A percentile compares a stretch with the other conserved stretches of the same genome.
Evolutionary conservation across 1,140 invertebrate species (phyloP).

Genomic region (Streblospio benedicti): DNA sequence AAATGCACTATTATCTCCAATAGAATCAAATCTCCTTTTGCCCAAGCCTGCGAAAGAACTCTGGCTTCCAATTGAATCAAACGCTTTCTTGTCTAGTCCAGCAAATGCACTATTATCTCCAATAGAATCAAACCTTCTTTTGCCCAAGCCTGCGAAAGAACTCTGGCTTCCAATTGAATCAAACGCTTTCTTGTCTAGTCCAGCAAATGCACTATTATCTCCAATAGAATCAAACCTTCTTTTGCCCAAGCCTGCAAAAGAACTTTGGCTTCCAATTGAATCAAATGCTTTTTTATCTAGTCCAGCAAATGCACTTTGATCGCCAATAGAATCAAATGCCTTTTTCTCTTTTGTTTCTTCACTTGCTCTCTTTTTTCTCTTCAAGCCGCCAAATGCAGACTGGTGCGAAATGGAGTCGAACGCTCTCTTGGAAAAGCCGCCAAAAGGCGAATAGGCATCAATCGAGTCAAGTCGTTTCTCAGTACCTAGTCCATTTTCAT

Average conservation of each 20-base stretch:
- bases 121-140: slow-evolving; percentile 13
- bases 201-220: slow-evolving; percentile 5
- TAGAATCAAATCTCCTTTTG: slow-evolving; percentile 8
- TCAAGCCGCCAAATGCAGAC: slow-evolving; percentile 13
- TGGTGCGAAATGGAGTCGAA: slow-evolving; percentile 15
- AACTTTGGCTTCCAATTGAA: slow-evolving; percentile 3
- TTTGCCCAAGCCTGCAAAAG: slow-evolving; percentile 11
- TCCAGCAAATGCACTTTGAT: slow-evolving; percentile 9
- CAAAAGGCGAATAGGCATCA: not conserved
- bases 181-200: slow-evolving; percentile 11
- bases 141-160: slow-evolving; percentile 8
- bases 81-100: slow-evolving; percentile 12
- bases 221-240: slow-evolving; percentile 8
- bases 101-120: slow-evolving; percentile 3
- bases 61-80: slow-evolving; percentile 7
- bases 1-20: slow-evolving; percentile 1
- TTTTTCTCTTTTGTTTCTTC: no score
- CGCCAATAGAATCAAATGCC: slow-evolving; percentile 5
- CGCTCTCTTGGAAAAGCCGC: slow-evolving; percentile 10
- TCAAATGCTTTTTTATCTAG: slow-evolving; percentile 12
- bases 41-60: slow-evolving; percentile 12
- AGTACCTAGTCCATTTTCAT: no score
- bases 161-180: slow-evolving; percentile 2
- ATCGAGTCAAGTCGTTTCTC: slow-evolving; percentile 8
- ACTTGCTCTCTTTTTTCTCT: not conserved